Conservation (phyloP, 2,113 vertebrate species). For the Nycticebus coucang region DNA sequence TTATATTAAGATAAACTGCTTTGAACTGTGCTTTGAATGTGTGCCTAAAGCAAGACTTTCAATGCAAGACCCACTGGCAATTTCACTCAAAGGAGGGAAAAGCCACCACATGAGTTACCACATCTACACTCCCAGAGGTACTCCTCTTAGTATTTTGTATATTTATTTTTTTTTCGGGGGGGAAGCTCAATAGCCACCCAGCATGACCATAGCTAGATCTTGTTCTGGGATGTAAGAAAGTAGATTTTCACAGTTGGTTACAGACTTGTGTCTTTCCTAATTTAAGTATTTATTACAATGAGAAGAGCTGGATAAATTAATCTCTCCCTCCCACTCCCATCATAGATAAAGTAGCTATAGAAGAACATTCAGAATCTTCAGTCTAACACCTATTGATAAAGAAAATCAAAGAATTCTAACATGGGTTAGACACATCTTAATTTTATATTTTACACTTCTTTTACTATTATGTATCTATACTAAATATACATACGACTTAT, state of each 20-base stretch:
- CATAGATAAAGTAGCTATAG: slow-evolving; percentile 38
- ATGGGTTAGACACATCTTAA: slow-evolving; percentile 11
- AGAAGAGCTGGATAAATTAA: slow-evolving; percentile 48
- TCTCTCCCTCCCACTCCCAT: neutral
- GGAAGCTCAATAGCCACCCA: slow-evolving; percentile 8
- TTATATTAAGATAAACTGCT: slow-evolving; percentile 84
- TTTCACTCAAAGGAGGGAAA: slow-evolving; percentile 73
- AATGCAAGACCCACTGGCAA: slow-evolving; percentile 59
- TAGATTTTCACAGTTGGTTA: slow-evolving; percentile 59
- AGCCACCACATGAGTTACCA: slow-evolving; percentile 52
- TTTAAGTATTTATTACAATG: slow-evolving; percentile 51
- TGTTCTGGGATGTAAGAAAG: slow-evolving; percentile 47
- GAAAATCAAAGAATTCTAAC: slow-evolving; percentile 47
- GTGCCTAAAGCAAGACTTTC: slow-evolving; percentile 80
- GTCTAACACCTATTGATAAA: slow-evolving; percentile 37
- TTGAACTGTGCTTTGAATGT: slow-evolving; percentile 77
- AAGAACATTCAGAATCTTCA: slow-evolving; percentile 23
- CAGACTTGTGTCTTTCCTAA: slow-evolving; percentile 54
- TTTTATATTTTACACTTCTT: slow-evolving; percentile 45
- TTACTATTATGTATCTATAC: neutral
- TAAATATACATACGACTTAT: slow-evolving; percentile 37
- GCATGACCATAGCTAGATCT: slow-evolving; percentile 60
- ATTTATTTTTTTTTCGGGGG: slow-evolving; percentile 43
- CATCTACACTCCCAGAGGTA: slow-evolving; percentile 69
- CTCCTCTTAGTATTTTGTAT: slow-evolving; percentile 61